Evolutionary conservation across 1,140 invertebrate genomes (phyloP).

Genomic region (Gonioctena quinquepunctata): DNA sequence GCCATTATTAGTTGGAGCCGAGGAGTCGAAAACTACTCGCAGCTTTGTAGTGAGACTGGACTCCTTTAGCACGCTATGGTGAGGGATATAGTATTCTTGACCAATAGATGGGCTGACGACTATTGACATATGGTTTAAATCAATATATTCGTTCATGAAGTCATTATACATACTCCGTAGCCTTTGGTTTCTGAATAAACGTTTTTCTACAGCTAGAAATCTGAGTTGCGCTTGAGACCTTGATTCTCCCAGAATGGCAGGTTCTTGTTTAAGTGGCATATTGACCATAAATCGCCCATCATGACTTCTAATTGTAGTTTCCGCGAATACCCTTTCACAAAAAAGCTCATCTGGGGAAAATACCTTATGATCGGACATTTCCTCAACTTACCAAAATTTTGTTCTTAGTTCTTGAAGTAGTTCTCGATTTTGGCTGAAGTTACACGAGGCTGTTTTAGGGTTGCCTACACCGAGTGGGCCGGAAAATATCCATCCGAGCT

Average conservation of each 20-base stretch:
- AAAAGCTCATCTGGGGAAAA: not conserved
- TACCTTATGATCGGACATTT: not conserved
- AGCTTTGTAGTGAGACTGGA: conserved; percentile 46
- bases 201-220: not conserved
- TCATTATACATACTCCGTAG: not conserved
- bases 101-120: not conserved
- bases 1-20: too few relatives aligned
- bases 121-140: not conserved
- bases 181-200: not conserved
- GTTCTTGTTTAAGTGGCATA: not conserved
- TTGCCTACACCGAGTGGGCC: not conserved
- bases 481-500: too few relatives aligned
- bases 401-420: not conserved
- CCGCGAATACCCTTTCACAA: too few relatives aligned
- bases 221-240: not conserved
- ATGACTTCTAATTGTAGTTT: too few relatives aligned
- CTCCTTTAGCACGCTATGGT: conserved; percentile 54
- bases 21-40: conserved; percentile 53
- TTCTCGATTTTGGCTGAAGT: not conserved
- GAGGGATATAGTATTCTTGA: conserved; percentile 44
- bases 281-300: not conserved
- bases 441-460: not conserved
- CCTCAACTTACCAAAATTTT: not conserved
- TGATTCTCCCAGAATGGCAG: not conserved
- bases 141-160: not conserved